Conservation (phyloP, 2,113 vertebrate genomes). For the Malurus alboscapulatus region DNA sequence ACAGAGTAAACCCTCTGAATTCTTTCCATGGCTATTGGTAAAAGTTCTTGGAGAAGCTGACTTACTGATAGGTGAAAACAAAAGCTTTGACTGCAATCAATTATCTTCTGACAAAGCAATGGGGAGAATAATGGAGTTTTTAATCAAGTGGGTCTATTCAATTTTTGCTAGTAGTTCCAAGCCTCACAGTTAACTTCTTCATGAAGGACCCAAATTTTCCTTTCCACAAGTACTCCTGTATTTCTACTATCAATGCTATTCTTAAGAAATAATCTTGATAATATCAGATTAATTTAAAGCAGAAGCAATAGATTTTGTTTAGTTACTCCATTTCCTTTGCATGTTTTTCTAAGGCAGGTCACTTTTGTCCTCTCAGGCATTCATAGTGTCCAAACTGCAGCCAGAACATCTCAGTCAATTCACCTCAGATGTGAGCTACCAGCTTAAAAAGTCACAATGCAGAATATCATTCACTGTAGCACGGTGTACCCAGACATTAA, state of each 20-base stretch:
- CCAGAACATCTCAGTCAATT: background rate
- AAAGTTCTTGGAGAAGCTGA: background rate
- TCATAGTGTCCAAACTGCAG: background rate
- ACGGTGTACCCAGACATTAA: background rate
- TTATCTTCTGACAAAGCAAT: slow-evolving; percentile 45
- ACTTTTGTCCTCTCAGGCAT: background rate
- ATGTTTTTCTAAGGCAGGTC: background rate
- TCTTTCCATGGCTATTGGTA: background rate
- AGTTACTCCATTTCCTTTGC: background rate
- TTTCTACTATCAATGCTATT: background rate
- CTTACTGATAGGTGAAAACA: slow-evolving; percentile 44
- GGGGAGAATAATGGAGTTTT: background rate
- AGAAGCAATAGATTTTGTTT: background rate
- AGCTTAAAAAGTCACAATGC: background rate
- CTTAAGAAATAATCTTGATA: background rate
- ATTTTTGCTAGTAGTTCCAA: background rate
- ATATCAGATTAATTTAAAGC: background rate
- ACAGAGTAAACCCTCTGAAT: background rate
- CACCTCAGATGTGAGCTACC: background rate
- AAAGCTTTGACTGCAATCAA: slow-evolving; percentile 44
- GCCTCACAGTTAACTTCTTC: background rate
- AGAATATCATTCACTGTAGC: background rate
- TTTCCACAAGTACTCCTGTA: background rate
- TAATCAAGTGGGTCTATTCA: background rate
- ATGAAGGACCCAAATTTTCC: background rate